A percentile compares a stretch with the other conserved stretches of the same genome.
Conservation (phyloP, 2,797 vertebrate genomes). For the Epinephelus malabaricus region DNA sequence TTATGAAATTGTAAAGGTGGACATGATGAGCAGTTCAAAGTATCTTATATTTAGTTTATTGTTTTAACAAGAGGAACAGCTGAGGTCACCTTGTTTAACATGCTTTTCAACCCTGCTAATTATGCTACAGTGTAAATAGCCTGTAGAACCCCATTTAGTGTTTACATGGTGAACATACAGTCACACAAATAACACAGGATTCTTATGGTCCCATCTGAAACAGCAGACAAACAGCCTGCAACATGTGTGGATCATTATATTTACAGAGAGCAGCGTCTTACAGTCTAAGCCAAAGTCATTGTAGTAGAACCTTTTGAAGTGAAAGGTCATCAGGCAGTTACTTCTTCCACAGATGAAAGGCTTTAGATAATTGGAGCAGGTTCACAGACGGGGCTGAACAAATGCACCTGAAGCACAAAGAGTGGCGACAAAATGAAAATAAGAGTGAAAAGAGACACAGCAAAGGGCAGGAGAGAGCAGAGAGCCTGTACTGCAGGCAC, state of each 20-base stretch:
- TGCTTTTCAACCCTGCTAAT: too few species aligned
- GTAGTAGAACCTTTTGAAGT: conserved; percentile 53
- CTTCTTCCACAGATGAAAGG: conserved; percentile 67
- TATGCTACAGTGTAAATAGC: too few species aligned
- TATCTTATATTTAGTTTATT: too few species aligned
- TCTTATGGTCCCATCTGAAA: background rate
- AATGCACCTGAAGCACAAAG: conserved; percentile 32
- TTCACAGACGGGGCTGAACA: conserved; percentile 37
- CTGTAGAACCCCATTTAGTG: background rate
- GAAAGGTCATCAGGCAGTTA: conserved; percentile 42
- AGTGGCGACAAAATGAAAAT: background rate
- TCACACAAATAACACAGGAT: background rate
- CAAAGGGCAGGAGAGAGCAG: background rate
- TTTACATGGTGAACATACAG: background rate
- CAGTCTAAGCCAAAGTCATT: conserved; percentile 23
- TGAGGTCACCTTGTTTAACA: too few species aligned
- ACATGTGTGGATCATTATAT: conserved; percentile 16
- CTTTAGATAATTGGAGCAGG: conserved; percentile 54
- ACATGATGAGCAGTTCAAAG: too few species aligned
- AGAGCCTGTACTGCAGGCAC: conserved; percentile 3
- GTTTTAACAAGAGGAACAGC: too few species aligned
- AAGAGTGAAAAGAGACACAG: conserved; percentile 5
- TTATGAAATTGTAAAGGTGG: too few species aligned
- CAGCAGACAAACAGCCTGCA: background rate
- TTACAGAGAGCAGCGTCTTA: background rate